phyloP scores from a whole-genome alignment of 2,113 vertebrate species.

The Sinocyclocheilus rhinocerous region DNA sequence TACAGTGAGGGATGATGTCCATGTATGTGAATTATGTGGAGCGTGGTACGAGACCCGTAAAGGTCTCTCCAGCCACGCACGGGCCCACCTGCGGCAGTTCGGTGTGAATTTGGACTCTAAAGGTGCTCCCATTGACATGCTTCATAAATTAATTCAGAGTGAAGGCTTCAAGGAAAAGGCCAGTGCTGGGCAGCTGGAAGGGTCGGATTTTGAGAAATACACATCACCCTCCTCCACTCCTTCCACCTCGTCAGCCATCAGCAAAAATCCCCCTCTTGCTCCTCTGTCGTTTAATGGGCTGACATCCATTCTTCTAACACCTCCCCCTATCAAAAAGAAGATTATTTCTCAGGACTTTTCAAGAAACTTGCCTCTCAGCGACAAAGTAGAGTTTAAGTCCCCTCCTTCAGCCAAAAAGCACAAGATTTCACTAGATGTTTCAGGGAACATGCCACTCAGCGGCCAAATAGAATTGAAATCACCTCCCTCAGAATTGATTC shows the following conservation, averaged over 20 bases:
- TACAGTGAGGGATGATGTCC: conserved; percentile 71
- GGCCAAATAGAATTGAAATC: too few relatives aligned
- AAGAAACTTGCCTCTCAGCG: neutral
- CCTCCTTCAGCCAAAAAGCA: conserved; percentile 22
- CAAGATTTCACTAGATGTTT: too few relatives aligned
- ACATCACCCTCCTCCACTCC: conserved; percentile 55
- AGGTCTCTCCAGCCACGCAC: conserved; percentile 85
- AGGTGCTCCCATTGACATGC: conserved; percentile 81
- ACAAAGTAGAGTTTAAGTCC: neutral
- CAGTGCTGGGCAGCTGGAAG: conserved; percentile 3
- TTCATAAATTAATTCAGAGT: conserved; percentile 84
- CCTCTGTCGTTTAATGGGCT: conserved; percentile 33
- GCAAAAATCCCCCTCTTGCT: conserved; percentile 47
- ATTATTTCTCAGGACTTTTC: neutral
- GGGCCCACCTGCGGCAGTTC: conserved; percentile 86
- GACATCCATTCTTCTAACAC: conserved; percentile 46
- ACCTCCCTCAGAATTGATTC: too few relatives aligned
- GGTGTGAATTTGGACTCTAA: conserved; percentile 82
- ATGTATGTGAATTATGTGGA: conserved; percentile 87
- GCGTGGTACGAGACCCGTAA: conserved; percentile 90
- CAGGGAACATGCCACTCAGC: too few relatives aligned
- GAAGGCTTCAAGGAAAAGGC: conserved; percentile 75
- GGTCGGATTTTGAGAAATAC: neutral
- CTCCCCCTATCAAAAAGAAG: conserved; percentile 43
- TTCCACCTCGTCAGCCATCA: conserved; percentile 1